Base-by-base conservation (phyloP, 2,113 vertebrate genomes). In the Labrus mixtus region DNA sequence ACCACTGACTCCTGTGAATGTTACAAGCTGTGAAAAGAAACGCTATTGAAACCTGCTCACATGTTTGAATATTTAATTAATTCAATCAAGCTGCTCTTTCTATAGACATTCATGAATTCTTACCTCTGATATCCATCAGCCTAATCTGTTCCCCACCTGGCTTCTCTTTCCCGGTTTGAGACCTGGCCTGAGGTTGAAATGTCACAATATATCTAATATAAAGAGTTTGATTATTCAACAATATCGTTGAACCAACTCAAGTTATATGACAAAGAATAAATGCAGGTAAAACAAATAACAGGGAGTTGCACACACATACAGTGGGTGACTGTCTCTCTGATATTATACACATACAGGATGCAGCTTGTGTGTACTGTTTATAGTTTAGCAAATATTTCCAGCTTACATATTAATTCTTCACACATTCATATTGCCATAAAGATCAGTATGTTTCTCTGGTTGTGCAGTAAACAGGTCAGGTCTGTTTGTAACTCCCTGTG, bases 1-100 rank as follows among this genome's bases (percentile, higher is more conserved):
- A 84, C 61, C 88, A 90, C 87, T 83, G 90, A 86, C 71, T 89
- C 84, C 73, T 39, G 68, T 45, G 77, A 91, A 91, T 91, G 87
- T 90, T 83, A 81, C 79, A 78, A 77, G 84, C 81, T 83, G 64
- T 77, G 89, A 80, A 89, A 89, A 73, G 51, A 78, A 87, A 89
- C 73, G 79, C 78, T 68, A 81, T 71, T 54, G 75, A 85, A 73
- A 78, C 45, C 76, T 56, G 81, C 64, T 88, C 87, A 82, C 73
- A 68, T 78, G 80, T 85, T 78, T 61, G 54, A 70, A 56, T 75
- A 79, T 89, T 87, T 88, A 79, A 84, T 72, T 85, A 84, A 85
- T 88, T 75, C 43, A 67, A 69, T 76, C 45, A 68, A 73, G 81
- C 51, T 68, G 70, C 82, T 82, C 77, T 70, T 73, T 33, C 29